Evolutionary conservation across 2,888 invertebrate species (phyloP), one percentile per base, ranked within the genome.

Genomic region (Caenorhabditis auriculariae): DNA sequence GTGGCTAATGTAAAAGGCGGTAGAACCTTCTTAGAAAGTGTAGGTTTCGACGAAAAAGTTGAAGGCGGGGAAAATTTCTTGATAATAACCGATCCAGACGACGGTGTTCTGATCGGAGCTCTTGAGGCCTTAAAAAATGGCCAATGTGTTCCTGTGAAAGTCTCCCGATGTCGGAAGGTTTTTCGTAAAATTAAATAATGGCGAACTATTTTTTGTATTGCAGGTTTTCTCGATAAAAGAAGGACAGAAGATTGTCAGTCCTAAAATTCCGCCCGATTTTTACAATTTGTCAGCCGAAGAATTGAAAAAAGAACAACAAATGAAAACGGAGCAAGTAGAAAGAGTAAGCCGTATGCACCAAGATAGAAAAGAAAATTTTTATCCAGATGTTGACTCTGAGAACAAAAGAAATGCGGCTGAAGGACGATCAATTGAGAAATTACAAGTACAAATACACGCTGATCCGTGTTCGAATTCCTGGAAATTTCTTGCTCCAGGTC

Each of bases 381-480:
- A 17, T 53, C n/a, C 53, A 70, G 62, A 52, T 89, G 78, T 88
- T 90, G 81, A 88, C 91, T 85, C 84, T 96, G 6, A 86, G 91
- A 75, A 95, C 95, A 0, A 93, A 92, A 82, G 93, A 92, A 2
- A 95, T 95, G 93, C 84, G 93, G 23, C 93, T 94, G 80, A 89
- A 90, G 66, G 92, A 94, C 62, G 91, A 91, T 78, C 83, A 88
- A 60, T 84, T 89, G 48, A 90, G 89, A 77, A 86, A 90, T 82
- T 86, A 89, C 52, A 89, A 89, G 83, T 93, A 92, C 82, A 89
- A 89, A 80, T 95, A 89, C 82, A 88, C 90, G 2, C 85, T 94
- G 46, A 88, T 95, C 55, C 85, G 94, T 70, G 85, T 95, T 35
- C 87, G 91, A 50, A 91, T 95, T 82, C 93, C 94, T 0, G 77